phyloP scores from a whole-genome alignment of 2,113 vertebrate genomes.

The Oreochromis spilurus region DNA sequence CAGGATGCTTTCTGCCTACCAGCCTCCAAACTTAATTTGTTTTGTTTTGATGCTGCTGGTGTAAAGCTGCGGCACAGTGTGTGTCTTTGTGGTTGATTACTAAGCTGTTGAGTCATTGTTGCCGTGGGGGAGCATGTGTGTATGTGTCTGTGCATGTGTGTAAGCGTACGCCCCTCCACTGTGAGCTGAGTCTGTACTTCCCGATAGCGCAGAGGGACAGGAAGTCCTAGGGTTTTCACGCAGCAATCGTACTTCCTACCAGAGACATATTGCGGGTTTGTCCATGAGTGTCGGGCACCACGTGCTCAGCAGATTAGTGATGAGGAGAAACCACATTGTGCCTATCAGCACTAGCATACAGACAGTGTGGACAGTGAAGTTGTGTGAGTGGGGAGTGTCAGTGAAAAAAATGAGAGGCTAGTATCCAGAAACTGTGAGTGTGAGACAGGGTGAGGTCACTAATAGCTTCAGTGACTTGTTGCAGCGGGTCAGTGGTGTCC shows the following conservation, averaged over 20 bases:
- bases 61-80: constrained; percentile 9
- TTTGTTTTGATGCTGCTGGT: constrained; percentile 20
- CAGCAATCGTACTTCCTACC: constrained; percentile 48
- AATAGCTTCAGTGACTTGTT: not conserved
- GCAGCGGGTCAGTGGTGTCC: not conserved
- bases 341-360: constrained; percentile 58
- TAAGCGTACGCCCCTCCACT: not conserved
- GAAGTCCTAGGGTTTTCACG: constrained; percentile 43
- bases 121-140: not conserved
- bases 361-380: not conserved
- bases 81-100: constrained; percentile 32
- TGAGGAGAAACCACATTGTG: constrained; percentile 49
- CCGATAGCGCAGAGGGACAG: constrained; percentile 53
- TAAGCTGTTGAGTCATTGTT: constrained; percentile 55
- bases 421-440: not conserved
- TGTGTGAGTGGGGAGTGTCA: not conserved
- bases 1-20: not conserved
- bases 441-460: not conserved
- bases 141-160: not conserved
- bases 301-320: constrained; percentile 49
- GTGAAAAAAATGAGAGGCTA: not conserved
- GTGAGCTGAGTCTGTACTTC: constrained; percentile 27
- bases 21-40: constrained; percentile 25
- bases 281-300: not conserved
- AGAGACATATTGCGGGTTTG: constrained; percentile 30